phyloP scores from a whole-genome alignment of 2,113 vertebrate species.

The Pachycephala philippinensis region DNA sequence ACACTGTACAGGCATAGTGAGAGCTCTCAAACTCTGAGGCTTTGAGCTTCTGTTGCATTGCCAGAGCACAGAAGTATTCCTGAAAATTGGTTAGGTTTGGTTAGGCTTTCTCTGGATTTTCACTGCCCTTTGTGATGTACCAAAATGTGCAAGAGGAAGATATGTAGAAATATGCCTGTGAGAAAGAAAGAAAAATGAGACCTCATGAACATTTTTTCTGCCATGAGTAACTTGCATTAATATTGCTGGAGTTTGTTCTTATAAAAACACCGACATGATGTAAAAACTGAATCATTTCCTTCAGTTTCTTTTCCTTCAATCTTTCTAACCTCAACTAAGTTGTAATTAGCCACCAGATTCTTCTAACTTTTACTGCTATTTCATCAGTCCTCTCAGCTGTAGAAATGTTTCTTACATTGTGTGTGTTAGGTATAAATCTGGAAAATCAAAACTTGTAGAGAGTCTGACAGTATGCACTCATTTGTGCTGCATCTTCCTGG shows the following conservation, averaged over 20 bases:
- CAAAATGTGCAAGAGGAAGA: neutral
- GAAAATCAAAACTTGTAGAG: neutral
- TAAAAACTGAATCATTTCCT: neutral
- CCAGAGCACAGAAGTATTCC: neutral
- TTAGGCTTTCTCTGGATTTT: neutral
- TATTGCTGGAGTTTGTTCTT: neutral
- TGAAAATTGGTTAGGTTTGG: neutral
- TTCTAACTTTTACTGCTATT: neutral
- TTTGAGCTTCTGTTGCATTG: neutral
- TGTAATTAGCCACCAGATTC: neutral
- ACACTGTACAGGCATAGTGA: neutral
- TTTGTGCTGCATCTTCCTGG: neutral
- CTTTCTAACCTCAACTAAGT: neutral
- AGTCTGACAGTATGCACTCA: accelerated
- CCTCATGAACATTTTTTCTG: neutral
- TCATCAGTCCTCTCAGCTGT: neutral
- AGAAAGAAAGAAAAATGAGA: neutral
- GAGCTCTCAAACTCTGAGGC: neutral
- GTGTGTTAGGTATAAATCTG: neutral
- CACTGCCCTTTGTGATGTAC: neutral
- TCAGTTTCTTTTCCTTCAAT: neutral
- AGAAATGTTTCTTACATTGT: neutral
- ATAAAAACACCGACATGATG: neutral
- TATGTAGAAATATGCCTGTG: neutral
- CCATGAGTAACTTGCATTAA: neutral